A percentile compares a stretch with the other conserved stretches of the same genome.
Evolutionary conservation across 2,113 vertebrate genomes (phyloP).

Genomic region (Thunnus maccoyii): DNA sequence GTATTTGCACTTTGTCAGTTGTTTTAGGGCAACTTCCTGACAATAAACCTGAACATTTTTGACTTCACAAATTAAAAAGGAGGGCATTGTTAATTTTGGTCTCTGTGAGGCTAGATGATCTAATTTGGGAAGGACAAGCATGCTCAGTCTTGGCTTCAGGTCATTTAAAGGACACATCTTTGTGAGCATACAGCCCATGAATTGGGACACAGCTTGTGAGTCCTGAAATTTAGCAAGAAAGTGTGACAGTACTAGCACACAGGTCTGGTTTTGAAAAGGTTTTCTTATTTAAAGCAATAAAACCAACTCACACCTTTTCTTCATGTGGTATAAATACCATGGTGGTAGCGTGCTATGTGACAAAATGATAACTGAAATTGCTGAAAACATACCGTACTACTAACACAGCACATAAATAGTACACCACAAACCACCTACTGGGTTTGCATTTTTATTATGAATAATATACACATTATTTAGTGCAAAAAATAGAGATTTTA

Average conservation of each 20-base stretch:
- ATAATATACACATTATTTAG: background rate
- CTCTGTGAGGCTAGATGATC: conserved; percentile 5
- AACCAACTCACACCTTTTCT: background rate
- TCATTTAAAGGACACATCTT: conserved; percentile 26
- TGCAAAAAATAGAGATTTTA: background rate
- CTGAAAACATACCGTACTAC: background rate
- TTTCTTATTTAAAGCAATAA: conserved; percentile 15
- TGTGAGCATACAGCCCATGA: background rate
- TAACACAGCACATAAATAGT: conserved; percentile 1
- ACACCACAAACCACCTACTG: background rate
- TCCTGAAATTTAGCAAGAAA: background rate
- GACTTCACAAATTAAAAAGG: background rate
- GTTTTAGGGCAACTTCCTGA: background rate
- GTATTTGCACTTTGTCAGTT: background rate
- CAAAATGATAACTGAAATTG: conserved; percentile 27
- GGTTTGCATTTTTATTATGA: background rate
- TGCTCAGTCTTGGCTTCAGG: conserved; percentile 3
- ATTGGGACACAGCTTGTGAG: conserved; percentile 14
- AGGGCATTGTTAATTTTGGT: background rate
- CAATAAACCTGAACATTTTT: background rate
- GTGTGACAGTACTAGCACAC: background rate
- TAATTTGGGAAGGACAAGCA: conserved; percentile 18
- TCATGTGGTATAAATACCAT: background rate
- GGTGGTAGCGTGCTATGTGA: background rate
- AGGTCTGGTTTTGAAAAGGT: background rate